Evolutionary conservation across 2,888 invertebrate species (phyloP).

Genomic region (Papilio protenor): DNA sequence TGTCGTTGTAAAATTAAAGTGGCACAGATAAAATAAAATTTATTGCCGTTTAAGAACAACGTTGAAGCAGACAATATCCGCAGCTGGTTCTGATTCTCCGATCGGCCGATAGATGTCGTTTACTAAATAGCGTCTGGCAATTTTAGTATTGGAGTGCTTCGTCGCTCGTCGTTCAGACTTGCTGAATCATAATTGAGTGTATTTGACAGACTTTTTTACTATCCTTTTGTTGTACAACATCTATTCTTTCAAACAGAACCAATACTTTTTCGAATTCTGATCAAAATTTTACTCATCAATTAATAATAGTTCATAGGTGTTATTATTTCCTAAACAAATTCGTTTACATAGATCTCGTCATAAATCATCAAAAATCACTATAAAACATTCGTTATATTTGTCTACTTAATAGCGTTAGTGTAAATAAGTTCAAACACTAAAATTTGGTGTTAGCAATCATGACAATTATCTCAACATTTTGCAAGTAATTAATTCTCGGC

Average conservation of each 20-base stretch:
- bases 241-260: background rate
- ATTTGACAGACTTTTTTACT: slow-evolving; percentile 7
- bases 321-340: no score
- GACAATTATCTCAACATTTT: background rate
- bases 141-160: slow-evolving; percentile 41
- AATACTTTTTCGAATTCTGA: background rate
- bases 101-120: slow-evolving; percentile 35
- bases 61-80: slow-evolving; percentile 37
- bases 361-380: no score
- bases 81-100: slow-evolving; percentile 40
- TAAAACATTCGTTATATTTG: no score
- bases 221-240: background rate
- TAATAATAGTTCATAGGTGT: no score
- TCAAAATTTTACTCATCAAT: background rate
- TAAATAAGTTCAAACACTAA: background rate
- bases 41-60: slow-evolving; percentile 41
- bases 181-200: slow-evolving; percentile 20
- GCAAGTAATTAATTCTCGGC: background rate
- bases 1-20: slow-evolving; percentile 43
- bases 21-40: slow-evolving; percentile 41
- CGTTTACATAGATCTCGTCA: no score
- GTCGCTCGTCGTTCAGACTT: slow-evolving; percentile 25
- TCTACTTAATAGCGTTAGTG: background rate
- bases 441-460: background rate
- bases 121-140: slow-evolving; percentile 39